phyloP scores from a whole-genome alignment of 2,797 vertebrate genomes.

The Vespertilio murinus region DNA sequence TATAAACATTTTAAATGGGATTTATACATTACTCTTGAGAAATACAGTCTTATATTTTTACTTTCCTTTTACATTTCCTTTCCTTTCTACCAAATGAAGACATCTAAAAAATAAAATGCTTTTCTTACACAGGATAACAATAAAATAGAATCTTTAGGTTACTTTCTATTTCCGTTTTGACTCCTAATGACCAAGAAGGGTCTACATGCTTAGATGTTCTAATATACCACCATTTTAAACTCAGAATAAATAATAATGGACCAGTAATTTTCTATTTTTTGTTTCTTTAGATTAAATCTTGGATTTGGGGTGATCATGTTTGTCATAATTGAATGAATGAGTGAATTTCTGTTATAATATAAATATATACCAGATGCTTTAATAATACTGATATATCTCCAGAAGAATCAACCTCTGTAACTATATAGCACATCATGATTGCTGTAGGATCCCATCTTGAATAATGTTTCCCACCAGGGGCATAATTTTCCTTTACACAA shows the following conservation, averaged over 20 bases:
- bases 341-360: neutral
- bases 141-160: neutral
- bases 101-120: neutral
- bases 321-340: neutral
- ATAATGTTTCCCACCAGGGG: neutral
- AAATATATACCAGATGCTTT: neutral
- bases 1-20: neutral
- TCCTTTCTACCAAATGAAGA: neutral
- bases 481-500: constrained; percentile 23
- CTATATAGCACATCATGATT: neutral
- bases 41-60: neutral
- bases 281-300: neutral
- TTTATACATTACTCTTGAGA: neutral
- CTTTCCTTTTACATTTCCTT: neutral
- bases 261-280: neutral
- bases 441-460: neutral
- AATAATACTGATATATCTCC: neutral
- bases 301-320: neutral
- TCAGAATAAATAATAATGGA: neutral
- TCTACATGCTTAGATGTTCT: neutral
- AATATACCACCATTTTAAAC: neutral
- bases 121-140: neutral
- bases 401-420: neutral
- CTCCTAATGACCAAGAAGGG: neutral
- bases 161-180: neutral